Conservation (phyloP, 1,140 invertebrate genomes). For the Panagrolaimus sp. region DNA sequence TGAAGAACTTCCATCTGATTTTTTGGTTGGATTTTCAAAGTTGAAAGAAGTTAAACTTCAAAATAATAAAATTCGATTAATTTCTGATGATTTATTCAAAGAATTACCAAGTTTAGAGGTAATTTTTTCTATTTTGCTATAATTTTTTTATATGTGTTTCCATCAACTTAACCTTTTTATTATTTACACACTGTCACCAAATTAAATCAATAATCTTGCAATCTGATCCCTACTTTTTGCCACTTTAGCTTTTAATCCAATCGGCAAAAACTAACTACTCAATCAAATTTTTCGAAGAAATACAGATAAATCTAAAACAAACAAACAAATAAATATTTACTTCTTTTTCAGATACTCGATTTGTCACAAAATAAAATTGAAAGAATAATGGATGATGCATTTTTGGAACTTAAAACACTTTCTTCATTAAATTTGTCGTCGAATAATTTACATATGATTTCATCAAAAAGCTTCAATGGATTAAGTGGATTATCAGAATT, state of each 20-base stretch:
- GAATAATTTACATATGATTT: not conserved
- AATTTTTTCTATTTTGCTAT: not conserved
- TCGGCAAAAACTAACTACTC: no score
- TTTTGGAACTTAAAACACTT: not conserved
- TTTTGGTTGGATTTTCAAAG: slow-evolving; percentile 11
- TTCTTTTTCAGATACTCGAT: not conserved
- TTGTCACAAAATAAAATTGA: slow-evolving; percentile 6
- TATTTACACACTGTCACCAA: no score
- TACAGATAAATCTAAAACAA: no score
- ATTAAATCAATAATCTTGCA: no score
- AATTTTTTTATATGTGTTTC: not conserved
- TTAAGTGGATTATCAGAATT: not conserved
- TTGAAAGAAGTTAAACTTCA: not conserved
- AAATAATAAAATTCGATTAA: slow-evolving; percentile 16
- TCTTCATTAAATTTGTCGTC: not conserved
- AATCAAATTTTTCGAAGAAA: no score
- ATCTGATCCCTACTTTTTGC: no score
- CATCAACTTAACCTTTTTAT: no score
- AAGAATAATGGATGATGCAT: not conserved
- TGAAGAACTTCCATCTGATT: slow-evolving; percentile 12
- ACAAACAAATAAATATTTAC: not conserved
- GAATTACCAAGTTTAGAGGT: slow-evolving; percentile 11
- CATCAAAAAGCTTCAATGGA: not conserved
- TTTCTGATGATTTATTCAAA: slow-evolving; percentile 17
- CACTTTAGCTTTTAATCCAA: no score